Evolutionary conservation across 2,797 vertebrate species (phyloP).

Genomic region (Gadopsis marmoratus): DNA sequence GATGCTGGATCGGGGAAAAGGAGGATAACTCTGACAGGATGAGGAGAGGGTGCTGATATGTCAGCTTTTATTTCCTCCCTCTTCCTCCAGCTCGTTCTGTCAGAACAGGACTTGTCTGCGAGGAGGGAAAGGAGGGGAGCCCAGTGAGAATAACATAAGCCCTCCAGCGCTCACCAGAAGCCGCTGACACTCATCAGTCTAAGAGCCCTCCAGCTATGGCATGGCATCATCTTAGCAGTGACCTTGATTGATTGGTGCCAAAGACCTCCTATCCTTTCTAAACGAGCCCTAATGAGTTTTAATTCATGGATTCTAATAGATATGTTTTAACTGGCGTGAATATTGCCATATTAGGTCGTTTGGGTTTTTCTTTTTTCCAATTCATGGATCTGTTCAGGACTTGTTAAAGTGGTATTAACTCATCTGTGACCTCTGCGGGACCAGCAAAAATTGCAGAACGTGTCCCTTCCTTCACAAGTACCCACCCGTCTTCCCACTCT

Average conservation of each 20-base stretch:
- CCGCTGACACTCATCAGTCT: constrained; percentile 77
- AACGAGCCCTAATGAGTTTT: constrained; percentile 76
- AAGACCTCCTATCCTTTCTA: constrained; percentile 60
- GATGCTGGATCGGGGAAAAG: constrained; percentile 58
- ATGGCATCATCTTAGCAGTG: constrained; percentile 63
- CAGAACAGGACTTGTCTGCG: constrained; percentile 60
- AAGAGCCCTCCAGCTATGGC: constrained; percentile 71
- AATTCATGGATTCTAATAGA: constrained; percentile 69
- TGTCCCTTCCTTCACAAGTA: background rate
- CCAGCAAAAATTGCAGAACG: background rate
- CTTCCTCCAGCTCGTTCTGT: constrained; percentile 64
- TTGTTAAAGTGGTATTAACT: constrained; percentile 46
- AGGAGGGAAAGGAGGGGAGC: constrained; percentile 36
- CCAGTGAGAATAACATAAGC: constrained; percentile 56
- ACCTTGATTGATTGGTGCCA: constrained; percentile 82
- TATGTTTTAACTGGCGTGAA: constrained; percentile 66
- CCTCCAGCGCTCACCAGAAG: constrained; percentile 61
- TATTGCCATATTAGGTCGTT: constrained; percentile 45
- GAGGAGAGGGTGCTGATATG: constrained; percentile 67
- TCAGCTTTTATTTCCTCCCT: constrained; percentile 65
- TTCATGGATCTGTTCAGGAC: constrained; percentile 65
- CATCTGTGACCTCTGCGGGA: constrained; percentile 42
- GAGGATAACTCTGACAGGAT: constrained; percentile 69
- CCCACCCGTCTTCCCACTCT: background rate
- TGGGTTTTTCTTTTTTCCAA: constrained; percentile 38